Evolutionary conservation across 2,797 vertebrate species (phyloP).

Genomic region (Alcedo atthis): DNA sequence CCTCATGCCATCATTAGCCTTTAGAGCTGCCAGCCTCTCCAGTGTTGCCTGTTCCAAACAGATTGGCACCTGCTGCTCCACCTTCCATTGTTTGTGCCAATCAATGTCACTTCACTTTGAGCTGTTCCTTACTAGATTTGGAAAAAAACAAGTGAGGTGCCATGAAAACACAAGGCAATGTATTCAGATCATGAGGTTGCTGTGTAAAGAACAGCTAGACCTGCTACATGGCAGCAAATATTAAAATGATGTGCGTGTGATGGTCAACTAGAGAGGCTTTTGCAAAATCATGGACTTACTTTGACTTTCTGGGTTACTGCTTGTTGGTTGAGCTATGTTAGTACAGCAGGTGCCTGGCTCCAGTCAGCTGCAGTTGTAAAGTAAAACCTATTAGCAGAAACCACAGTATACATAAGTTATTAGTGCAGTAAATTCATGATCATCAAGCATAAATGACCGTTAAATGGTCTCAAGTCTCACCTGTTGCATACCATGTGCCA

Average conservation of each 20-base stretch:
- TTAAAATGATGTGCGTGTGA: neutral
- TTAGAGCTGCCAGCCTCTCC: neutral
- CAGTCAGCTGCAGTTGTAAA: neutral
- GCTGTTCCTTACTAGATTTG: neutral
- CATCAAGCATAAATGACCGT: neutral
- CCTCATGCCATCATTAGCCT: neutral
- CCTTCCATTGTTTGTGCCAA: neutral
- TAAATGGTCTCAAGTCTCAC: neutral
- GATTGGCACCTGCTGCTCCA: neutral
- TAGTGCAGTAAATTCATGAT: neutral
- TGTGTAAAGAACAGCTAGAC: neutral
- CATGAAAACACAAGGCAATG: accelerated
- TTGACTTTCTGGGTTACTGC: neutral
- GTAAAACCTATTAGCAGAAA: neutral
- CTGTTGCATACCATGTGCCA: neutral
- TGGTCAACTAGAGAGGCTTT: neutral
- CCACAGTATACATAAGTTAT: neutral
- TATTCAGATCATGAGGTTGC: neutral
- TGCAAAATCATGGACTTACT: neutral
- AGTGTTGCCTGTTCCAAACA: neutral
- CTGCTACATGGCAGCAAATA: neutral
- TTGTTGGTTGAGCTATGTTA: neutral
- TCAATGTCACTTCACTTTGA: neutral
- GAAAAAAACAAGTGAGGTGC: neutral
- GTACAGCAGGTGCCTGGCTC: neutral